Evolutionary conservation across 2,113 vertebrate species (phyloP).

Genomic region (Macquaria australasica): DNA sequence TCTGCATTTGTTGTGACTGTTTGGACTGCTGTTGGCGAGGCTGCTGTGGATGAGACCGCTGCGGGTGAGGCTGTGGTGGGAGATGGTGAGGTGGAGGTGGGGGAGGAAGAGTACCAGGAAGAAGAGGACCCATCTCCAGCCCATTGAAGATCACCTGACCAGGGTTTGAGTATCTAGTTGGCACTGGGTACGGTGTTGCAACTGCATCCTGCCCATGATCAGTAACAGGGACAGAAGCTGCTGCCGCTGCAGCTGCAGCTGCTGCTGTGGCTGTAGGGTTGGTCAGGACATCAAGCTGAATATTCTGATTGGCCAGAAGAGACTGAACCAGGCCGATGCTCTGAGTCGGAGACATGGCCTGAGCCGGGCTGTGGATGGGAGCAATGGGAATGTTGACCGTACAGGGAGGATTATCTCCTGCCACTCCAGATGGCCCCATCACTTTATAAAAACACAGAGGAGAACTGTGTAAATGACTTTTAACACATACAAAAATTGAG

Average conservation of each 20-base stretch:
- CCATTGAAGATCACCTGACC: slow-evolving; percentile 91
- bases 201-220: slow-evolving; percentile 83
- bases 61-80: slow-evolving; percentile 80
- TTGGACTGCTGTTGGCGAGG: slow-evolving; percentile 74
- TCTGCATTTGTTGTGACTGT: slow-evolving; percentile 74
- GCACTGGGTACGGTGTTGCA: slow-evolving; percentile 84
- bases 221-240: slow-evolving; percentile 77
- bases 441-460: slow-evolving; percentile 81
- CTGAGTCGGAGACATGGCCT: slow-evolving; percentile 98
- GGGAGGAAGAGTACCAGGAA: slow-evolving; percentile 85
- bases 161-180: slow-evolving; percentile 89
- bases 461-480: slow-evolving; percentile 7
- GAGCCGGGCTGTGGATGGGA: slow-evolving; percentile 98
- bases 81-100: slow-evolving; percentile 85
- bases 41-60: slow-evolving; percentile 78
- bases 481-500: neutral
- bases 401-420: slow-evolving; percentile 93
- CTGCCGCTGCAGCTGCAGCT: slow-evolving; percentile 73
- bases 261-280: slow-evolving; percentile 88
- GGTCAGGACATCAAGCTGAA: slow-evolving; percentile 94
- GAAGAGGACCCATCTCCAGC: slow-evolving; percentile 87
- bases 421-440: slow-evolving; percentile 92
- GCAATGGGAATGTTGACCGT: slow-evolving; percentile 99
- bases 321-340: slow-evolving; percentile 98
- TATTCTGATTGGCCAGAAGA: slow-evolving; percentile 98